These are phyloP conservation scores for Spodoptera picta DNA, from an alignment of 2,888 invertebrate genomes.

Conservation along the genomic window DNA sequence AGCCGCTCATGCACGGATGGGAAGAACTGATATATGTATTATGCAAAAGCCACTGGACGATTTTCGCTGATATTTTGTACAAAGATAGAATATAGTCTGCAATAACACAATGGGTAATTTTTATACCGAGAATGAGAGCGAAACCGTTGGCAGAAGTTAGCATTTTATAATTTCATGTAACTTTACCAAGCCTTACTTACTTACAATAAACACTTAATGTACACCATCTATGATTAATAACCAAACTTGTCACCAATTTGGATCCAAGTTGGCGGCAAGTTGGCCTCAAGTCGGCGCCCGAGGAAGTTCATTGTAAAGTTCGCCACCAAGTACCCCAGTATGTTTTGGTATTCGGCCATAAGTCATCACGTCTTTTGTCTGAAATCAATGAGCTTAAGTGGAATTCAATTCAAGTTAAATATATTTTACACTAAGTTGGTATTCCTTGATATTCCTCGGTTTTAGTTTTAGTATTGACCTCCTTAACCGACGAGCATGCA, in stretches of 20 bases:
- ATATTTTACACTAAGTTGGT: no score
- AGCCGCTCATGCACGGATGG: no score
- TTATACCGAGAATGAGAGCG: no score
- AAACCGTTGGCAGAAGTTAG: no score
- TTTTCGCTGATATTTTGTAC: no score
- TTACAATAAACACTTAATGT: constrained; percentile 5
- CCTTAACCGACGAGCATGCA: no score
- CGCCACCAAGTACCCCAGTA: constrained; percentile 40
- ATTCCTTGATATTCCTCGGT: no score
- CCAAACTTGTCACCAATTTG: constrained; percentile 30
- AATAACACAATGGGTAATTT: no score
- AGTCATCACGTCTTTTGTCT: constrained; percentile 31
- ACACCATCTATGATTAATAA: constrained; percentile 45
- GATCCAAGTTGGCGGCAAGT: constrained; percentile 27
- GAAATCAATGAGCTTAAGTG: constrained; percentile 12
- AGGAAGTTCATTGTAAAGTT: constrained; percentile 49
- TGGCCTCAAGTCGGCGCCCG: constrained; percentile 40
- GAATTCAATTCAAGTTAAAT: neutral
- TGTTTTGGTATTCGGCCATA: constrained; percentile 26
- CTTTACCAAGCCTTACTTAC: constrained; percentile 30
- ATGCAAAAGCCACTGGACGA: no score
- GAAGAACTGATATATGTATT: no score
- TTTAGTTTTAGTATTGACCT: no score
- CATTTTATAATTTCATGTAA: neutral
- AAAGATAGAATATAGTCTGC: no score